Evolutionary conservation across 1,140 invertebrate species (phyloP), one percentile per base, ranked within the genome.

Genomic region (Drosophila neocordata): DNA sequence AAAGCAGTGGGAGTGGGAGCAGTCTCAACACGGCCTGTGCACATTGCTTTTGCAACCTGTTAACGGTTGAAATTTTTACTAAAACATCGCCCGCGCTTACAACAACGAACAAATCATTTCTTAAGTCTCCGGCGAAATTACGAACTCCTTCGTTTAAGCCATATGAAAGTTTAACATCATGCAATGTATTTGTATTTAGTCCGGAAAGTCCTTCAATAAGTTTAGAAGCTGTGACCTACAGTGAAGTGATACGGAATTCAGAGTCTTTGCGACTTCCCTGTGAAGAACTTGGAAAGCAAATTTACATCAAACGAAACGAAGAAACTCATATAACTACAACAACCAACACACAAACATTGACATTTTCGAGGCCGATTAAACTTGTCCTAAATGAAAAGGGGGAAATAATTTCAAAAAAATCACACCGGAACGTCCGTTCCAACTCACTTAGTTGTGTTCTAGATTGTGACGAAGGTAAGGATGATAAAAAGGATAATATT

Each of bases 371-470:
- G 0, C 88, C 89, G 5, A 71, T 92, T 5, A 87, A 91, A 20
- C 34, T 91, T 34, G 37, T 90, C n/a, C 66, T 91, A 5, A 91
- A 91, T 24, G 73, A 85, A 7, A 75, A 71, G 13, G 90, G 90
- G 11, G 89, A 91, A 37, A 83, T 91, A 7, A 79, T 91, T 5
- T 68, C 76, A 8, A 58, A 65, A 18, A 55, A 83, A 37, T 71
- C 73, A 1, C 69, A 79, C 11, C 76, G 73, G 4, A 89, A 83
- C 7, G 58, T 64, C 7, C 90, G 90, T 8, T 91, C 90, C 15
- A 91, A 74, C 66, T 91, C 89, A 9, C 51, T 91, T 3, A 89
- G 87, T 5, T 90, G 85, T 60, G 73, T 90, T 65, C 69, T 91
- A 35, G 89, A 91, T 31, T 31, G 4, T 5, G 63, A 70, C 2